Evolutionary conservation across 1,140 invertebrate species (phyloP).

Genomic region (Leptinotarsa undecemlineata): DNA sequence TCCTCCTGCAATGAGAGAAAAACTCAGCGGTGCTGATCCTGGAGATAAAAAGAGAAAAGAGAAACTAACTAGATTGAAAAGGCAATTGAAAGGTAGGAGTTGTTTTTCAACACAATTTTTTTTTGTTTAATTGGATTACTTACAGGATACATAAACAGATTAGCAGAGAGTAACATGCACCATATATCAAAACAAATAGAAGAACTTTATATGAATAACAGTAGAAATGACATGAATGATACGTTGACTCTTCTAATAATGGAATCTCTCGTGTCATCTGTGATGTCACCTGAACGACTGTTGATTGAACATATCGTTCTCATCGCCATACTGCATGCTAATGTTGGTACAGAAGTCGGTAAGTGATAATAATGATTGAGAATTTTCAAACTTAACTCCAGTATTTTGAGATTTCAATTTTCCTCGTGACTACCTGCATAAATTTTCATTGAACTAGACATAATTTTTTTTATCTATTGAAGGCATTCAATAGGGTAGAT

Average conservation of each 20-base stretch:
- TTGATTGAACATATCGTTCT: slow-evolving; percentile 84
- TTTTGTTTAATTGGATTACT: background rate
- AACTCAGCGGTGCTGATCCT: slow-evolving; percentile 47
- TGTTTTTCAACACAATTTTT: background rate
- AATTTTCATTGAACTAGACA: too few species aligned
- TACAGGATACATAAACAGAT: slow-evolving; percentile 77
- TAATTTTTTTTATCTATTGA: too few species aligned
- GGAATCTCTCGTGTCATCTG: slow-evolving; percentile 67
- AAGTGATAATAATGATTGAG: slow-evolving; percentile 48
- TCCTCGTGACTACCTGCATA: background rate
- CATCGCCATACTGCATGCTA: slow-evolving; percentile 83
- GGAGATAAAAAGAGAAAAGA: slow-evolving; percentile 62
- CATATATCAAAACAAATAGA: slow-evolving; percentile 76
- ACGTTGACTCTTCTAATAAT: slow-evolving; percentile 70
- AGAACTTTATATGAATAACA: slow-evolving; percentile 73
- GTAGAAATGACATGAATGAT: slow-evolving; percentile 82
- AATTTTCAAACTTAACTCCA: background rate
- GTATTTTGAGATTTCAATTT: background rate
- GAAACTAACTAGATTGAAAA: slow-evolving; percentile 67
- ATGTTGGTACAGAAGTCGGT: slow-evolving; percentile 89
- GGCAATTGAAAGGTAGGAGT: slow-evolving; percentile 74
- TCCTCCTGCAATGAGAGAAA: slow-evolving; percentile 75
- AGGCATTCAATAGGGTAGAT: too few species aligned
- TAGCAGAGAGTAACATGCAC: slow-evolving; percentile 87
- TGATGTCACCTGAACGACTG: slow-evolving; percentile 76